phyloP scores from a whole-genome alignment of 2,888 invertebrate species.

The Lamproptera curius region DNA sequence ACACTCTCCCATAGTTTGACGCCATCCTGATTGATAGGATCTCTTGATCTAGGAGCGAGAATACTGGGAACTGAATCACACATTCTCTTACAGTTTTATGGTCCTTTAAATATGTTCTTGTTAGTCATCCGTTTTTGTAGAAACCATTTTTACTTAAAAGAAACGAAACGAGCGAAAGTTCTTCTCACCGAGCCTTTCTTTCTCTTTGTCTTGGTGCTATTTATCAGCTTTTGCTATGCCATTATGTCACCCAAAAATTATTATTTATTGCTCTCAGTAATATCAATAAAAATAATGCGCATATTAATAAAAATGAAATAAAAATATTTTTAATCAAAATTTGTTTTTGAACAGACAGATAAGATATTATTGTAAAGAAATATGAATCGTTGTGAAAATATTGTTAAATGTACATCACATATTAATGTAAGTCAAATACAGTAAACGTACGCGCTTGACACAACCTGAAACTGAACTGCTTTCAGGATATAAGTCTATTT shows the following conservation, averaged over 20 bases:
- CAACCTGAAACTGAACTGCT: constrained; percentile 1
- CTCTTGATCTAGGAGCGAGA: constrained; percentile 57
- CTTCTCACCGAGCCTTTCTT: not conserved
- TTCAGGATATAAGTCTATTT: constrained; percentile 1
- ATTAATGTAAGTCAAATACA: too few relatives aligned
- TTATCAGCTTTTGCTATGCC: not conserved
- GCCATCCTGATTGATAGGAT: constrained; percentile 51
- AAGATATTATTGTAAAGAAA: too few relatives aligned
- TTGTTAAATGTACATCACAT: too few relatives aligned
- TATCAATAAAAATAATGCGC: too few relatives aligned
- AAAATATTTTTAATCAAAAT: too few relatives aligned
- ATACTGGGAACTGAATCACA: constrained; percentile 36
- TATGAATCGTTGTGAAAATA: too few relatives aligned
- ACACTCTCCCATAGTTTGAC: constrained; percentile 56
- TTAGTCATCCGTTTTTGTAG: not conserved
- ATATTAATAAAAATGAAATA: not conserved
- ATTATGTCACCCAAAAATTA: not conserved
- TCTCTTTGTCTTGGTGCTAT: not conserved
- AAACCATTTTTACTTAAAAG: not conserved
- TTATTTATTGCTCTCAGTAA: not conserved
- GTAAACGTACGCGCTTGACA: not conserved
- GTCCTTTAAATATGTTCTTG: not conserved
- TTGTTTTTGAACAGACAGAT: too few relatives aligned
- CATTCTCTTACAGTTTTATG: constrained; percentile 32
- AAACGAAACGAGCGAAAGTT: too few relatives aligned